Evolutionary conservation across 2,888 invertebrate genomes (phyloP).

Genomic region (Matsumyia berberina): DNA sequence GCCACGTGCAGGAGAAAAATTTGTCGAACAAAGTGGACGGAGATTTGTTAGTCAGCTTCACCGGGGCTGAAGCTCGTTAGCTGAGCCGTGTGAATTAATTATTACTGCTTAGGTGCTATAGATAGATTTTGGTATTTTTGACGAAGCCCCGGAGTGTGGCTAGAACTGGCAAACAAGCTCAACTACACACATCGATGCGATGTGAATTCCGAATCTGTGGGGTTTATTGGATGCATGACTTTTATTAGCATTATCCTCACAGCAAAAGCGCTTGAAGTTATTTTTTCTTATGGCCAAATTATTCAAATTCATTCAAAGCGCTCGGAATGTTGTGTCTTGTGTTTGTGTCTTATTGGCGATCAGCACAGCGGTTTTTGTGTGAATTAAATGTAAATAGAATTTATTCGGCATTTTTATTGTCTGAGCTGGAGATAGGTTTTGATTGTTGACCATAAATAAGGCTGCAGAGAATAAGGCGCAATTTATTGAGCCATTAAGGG

Average conservation of each 20-base stretch:
- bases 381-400: conserved; percentile 12
- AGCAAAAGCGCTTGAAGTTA: conserved; percentile 14
- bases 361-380: neutral
- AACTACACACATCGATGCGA: conserved; percentile 16
- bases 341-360: neutral
- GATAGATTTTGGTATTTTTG: neutral
- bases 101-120: conserved; percentile 15
- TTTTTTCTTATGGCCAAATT: conserved; percentile 28
- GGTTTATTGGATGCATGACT: conserved; percentile 38
- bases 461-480: neutral
- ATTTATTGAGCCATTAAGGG: too few species aligned
- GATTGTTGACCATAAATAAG: conserved; percentile 5
- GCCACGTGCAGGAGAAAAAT: conserved; percentile 43
- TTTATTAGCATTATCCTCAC: conserved; percentile 49
- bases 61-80: conserved; percentile 38
- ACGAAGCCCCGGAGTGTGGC: neutral
- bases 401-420: conserved; percentile 8
- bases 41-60: conserved; percentile 52
- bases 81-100: conserved; percentile 46
- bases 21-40: conserved; percentile 11
- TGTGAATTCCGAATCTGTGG: conserved; percentile 22
- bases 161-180: conserved; percentile 10
- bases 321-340: conserved; percentile 10
- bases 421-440: neutral
- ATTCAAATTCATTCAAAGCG: conserved; percentile 37